Conservation (phyloP, 2,113 vertebrate species). For the Stercorarius parasiticus region DNA sequence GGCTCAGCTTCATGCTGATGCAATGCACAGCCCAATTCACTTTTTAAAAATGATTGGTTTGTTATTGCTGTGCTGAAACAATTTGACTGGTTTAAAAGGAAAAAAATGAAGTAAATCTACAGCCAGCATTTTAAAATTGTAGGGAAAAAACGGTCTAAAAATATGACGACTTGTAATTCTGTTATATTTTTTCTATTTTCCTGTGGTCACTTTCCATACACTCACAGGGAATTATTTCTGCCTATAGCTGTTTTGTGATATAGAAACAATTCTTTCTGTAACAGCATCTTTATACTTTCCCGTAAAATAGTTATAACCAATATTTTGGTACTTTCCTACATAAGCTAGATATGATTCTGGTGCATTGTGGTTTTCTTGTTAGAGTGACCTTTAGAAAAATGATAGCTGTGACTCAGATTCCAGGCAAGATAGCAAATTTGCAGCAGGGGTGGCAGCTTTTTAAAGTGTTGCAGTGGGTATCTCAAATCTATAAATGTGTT, state of each 20-base stretch:
- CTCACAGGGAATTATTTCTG: not conserved
- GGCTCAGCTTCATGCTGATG: not conserved
- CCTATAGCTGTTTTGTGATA: not conserved
- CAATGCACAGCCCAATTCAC: accelerated
- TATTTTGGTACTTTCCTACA: not conserved
- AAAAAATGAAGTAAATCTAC: not conserved
- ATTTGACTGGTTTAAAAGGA: not conserved
- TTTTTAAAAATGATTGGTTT: not conserved
- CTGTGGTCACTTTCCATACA: not conserved
- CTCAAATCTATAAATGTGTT: not conserved
- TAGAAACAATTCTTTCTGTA: not conserved
- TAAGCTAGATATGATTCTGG: not conserved
- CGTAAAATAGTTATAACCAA: not conserved
- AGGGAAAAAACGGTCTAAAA: not conserved
- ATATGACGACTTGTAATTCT: not conserved
- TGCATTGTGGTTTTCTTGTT: not conserved
- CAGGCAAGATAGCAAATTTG: not conserved
- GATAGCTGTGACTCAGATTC: not conserved
- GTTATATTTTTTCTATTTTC: not conserved
- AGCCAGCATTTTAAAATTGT: not conserved
- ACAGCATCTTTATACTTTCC: not conserved
- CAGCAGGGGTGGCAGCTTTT: not conserved
- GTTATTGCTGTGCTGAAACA: not conserved
- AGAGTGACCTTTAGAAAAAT: not conserved
- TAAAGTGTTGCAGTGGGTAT: not conserved